These are phyloP conservation scores for Latrodectus geometricus DNA, from an alignment of 1,140 invertebrate genomes.

Conservation along the genomic window DNA sequence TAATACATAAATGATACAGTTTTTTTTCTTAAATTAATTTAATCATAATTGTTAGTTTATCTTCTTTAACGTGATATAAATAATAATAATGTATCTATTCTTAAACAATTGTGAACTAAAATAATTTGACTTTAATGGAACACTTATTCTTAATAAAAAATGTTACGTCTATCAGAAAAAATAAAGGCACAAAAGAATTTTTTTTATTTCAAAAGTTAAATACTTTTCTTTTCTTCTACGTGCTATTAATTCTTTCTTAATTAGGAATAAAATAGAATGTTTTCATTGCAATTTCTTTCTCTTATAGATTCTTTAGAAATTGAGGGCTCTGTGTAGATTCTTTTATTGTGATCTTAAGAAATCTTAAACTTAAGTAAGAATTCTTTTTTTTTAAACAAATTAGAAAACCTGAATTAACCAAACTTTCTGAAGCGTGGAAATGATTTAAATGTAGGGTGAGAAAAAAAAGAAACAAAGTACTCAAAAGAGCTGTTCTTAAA, in stretches of 20 bases:
- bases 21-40: too few relatives aligned
- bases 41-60: too few relatives aligned
- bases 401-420: constrained; percentile 19
- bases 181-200: too few relatives aligned
- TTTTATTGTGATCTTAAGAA: not conserved
- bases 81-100: too few relatives aligned
- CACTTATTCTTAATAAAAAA: too few relatives aligned
- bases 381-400: not conserved
- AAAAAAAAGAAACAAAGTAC: not conserved
- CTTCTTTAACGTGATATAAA: too few relatives aligned
- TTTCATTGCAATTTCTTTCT: not conserved
- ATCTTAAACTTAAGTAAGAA: not conserved
- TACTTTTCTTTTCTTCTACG: too few relatives aligned
- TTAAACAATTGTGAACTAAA: too few relatives aligned
- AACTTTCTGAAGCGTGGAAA: constrained; percentile 11
- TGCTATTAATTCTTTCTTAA: not conserved
- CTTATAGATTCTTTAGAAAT: not conserved
- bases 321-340: not conserved
- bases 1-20: too few relatives aligned
- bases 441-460: not conserved
- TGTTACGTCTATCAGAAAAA: too few relatives aligned
- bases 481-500: not conserved
- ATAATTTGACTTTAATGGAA: too few relatives aligned
- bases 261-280: not conserved
- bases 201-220: too few relatives aligned